phyloP scores from a whole-genome alignment of 2,797 vertebrate species.

The Myotis daubentonii region DNA sequence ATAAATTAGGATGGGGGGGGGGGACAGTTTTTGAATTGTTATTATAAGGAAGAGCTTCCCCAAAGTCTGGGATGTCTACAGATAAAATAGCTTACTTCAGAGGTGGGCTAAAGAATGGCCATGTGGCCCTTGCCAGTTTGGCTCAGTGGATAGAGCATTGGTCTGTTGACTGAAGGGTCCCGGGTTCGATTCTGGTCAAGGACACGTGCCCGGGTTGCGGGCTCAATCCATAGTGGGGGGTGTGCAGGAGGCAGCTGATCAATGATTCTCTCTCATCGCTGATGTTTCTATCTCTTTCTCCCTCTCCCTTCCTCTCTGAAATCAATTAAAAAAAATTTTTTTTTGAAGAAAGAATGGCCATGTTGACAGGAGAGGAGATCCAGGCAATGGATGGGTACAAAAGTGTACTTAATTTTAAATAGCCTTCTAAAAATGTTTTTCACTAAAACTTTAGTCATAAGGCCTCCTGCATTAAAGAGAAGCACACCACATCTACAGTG shows the following conservation, averaged over 20 bases:
- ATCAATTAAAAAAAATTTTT: no score
- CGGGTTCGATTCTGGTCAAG: no score
- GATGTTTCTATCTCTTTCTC: no score
- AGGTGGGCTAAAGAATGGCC: neutral
- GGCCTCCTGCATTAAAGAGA: neutral
- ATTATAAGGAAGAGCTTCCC: neutral
- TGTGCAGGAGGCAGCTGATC: no score
- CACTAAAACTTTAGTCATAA: neutral
- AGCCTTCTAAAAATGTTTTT: neutral
- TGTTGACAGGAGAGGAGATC: neutral
- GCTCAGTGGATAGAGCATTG: no score
- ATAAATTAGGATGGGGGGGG: neutral
- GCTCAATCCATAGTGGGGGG: no score
- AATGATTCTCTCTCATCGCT: no score
- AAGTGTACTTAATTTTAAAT: neutral
- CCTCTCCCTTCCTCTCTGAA: no score
- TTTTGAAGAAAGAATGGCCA: neutral
- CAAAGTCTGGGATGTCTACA: neutral
- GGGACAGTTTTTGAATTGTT: neutral
- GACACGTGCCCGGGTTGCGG: no score
- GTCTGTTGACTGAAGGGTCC: no score
- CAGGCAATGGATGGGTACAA: neutral
- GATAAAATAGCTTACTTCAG: neutral
- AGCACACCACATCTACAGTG: neutral
- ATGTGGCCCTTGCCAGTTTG: no score